These are phyloP conservation scores for Passer domesticus DNA, from an alignment of 2,113 vertebrate species.

Conservation along the genomic window DNA sequence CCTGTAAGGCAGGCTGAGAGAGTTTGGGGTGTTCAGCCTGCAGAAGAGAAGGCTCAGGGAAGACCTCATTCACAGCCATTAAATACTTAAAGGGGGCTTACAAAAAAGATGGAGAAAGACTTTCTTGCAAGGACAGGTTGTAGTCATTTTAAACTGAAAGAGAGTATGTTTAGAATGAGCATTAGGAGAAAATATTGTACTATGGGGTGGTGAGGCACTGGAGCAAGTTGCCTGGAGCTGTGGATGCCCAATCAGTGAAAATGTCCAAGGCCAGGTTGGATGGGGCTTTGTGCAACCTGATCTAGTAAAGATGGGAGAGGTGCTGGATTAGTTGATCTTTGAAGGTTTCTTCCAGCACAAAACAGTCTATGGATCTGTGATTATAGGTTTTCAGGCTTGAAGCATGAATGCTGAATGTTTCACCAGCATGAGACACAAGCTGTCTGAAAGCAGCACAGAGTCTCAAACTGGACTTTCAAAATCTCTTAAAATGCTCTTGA, in stretches of 20 bases:
- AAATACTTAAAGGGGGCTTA: not conserved
- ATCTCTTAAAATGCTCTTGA: constrained; percentile 7
- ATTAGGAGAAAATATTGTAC: not conserved
- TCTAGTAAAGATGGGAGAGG: not conserved
- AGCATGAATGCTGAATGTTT: not conserved
- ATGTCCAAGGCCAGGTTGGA: not conserved
- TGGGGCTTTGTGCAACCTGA: not conserved
- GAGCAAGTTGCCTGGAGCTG: not conserved
- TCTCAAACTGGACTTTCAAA: not conserved
- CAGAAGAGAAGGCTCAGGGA: not conserved
- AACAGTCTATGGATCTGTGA: not conserved
- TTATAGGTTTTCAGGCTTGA: not conserved
- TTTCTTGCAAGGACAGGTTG: not conserved
- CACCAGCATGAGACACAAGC: not conserved
- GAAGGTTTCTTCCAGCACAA: not conserved
- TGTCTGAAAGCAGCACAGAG: not conserved
- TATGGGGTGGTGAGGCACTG: not conserved
- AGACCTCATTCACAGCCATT: not conserved
- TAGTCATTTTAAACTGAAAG: not conserved
- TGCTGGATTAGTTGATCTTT: not conserved
- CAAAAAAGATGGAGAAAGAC: not conserved
- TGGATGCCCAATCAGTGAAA: not conserved
- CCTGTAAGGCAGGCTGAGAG: not conserved
- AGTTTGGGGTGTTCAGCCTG: not conserved
- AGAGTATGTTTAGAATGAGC: not conserved